These are phyloP conservation scores for Drosophila mojavensis DNA, from an alignment of 1,140 invertebrate genomes.

Conservation along the genomic window DNA sequence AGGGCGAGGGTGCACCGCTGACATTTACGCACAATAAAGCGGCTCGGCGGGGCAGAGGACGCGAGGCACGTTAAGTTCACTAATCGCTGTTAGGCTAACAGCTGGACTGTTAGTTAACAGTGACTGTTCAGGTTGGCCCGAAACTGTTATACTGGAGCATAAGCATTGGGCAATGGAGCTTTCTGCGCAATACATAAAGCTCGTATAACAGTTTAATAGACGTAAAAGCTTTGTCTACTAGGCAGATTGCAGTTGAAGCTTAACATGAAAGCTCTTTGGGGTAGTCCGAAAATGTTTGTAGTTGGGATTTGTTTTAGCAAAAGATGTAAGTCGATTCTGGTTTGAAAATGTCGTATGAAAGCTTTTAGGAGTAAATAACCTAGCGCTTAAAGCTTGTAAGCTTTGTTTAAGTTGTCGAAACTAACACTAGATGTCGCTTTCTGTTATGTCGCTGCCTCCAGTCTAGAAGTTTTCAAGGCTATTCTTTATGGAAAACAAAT, in stretches of 20 bases:
- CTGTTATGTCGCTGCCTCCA: background rate
- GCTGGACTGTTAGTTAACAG: slow-evolving; percentile 23
- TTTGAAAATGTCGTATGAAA: too few species aligned
- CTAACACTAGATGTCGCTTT: background rate
- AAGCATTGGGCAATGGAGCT: background rate
- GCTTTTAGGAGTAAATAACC: background rate
- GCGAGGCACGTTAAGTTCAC: slow-evolving; percentile 4
- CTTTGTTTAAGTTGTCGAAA: background rate
- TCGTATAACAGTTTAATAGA: slow-evolving; percentile 9
- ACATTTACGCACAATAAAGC: slow-evolving; percentile 52
- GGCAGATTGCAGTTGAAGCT: background rate
- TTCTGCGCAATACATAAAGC: background rate
- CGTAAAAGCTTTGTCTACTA: background rate
- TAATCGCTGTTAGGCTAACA: slow-evolving; percentile 40
- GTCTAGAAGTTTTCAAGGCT: background rate
- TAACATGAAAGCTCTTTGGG: background rate
- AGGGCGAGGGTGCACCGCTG: background rate
- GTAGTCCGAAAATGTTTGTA: background rate
- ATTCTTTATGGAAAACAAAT: background rate
- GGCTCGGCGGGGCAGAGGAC: background rate
- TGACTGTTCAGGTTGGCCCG: background rate
- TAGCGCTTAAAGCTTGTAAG: background rate
- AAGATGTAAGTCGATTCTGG: too few species aligned
- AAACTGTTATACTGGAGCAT: slow-evolving; percentile 11
- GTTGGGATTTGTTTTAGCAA: too few species aligned